These are phyloP conservation scores for Monochamus saltuarius DNA, from an alignment of 1,140 invertebrate genomes.

Conservation along the genomic window DNA sequence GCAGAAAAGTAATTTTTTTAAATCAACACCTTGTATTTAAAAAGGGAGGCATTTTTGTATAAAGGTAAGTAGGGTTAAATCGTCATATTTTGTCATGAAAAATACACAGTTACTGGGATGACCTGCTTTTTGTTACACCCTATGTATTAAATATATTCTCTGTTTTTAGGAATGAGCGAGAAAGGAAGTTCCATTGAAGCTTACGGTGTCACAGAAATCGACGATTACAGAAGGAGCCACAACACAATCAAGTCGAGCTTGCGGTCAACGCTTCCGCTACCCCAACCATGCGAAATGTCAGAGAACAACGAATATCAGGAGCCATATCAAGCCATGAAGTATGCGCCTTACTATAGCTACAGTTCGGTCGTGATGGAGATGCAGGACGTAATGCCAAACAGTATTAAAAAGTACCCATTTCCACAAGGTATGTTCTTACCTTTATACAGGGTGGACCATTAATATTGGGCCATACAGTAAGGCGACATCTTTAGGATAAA, in stretches of 20 bases:
- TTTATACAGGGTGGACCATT: no score
- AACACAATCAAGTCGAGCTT: slow-evolving; percentile 53
- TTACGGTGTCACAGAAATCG: slow-evolving; percentile 51
- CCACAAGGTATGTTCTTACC: neutral
- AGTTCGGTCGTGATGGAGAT: slow-evolving; percentile 76
- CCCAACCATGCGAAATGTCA: slow-evolving; percentile 55
- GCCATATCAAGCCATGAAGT: slow-evolving; percentile 74
- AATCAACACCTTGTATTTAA: no score
- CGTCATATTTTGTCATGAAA: no score
- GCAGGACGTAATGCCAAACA: slow-evolving; percentile 64
- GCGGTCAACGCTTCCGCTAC: slow-evolving; percentile 58
- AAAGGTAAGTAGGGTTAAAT: no score
- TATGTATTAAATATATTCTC: no score
- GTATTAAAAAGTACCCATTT: slow-evolving; percentile 47
- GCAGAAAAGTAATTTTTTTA: no score
- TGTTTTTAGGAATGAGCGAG: slow-evolving; percentile 42
- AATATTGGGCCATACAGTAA: no score
- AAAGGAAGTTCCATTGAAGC: slow-evolving; percentile 47
- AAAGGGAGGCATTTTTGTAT: no score
- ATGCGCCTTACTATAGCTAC: slow-evolving; percentile 76
- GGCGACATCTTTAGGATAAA: no score
- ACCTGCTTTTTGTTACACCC: no score
- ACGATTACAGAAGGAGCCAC: slow-evolving; percentile 47
- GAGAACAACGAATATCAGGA: slow-evolving; percentile 78
- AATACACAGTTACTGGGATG: no score